phyloP scores from a whole-genome alignment of 2,113 vertebrate genomes.

The Macquaria ambigua region DNA sequence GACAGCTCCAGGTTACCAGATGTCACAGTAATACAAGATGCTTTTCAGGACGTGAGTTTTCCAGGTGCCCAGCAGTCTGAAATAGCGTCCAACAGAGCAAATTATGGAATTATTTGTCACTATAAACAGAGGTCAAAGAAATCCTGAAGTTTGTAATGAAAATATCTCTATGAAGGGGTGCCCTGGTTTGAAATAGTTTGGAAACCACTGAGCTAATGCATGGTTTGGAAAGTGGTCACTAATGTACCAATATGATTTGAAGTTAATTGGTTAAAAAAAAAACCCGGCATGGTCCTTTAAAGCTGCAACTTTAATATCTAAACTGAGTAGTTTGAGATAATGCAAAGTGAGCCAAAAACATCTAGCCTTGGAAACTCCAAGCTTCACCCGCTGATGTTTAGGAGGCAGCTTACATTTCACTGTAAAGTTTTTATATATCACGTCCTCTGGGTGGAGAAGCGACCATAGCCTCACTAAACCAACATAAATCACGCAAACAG shows the following conservation, averaged over 20 bases:
- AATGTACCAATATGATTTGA: neutral
- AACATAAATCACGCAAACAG: constrained; percentile 33
- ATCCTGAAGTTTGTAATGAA: neutral
- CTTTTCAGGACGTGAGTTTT: neutral
- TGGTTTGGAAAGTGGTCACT: neutral
- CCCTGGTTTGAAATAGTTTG: neutral
- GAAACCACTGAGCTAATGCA: neutral
- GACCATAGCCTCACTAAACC: constrained; percentile 4
- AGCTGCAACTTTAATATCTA: constrained; percentile 2
- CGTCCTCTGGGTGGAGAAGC: constrained; percentile 25
- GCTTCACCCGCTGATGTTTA: constrained; percentile 15
- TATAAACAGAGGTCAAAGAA: neutral
- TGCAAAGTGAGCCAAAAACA: constrained; percentile 27
- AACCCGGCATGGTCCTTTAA: neutral
- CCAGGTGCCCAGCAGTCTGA: neutral
- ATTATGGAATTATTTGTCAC: neutral
- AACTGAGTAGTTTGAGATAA: neutral
- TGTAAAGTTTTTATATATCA: constrained; percentile 34
- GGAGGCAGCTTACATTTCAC: constrained; percentile 44
- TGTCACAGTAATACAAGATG: neutral
- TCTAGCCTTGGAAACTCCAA: neutral
- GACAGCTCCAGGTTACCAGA: neutral
- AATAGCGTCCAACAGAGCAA: neutral
- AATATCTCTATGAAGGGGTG: neutral
- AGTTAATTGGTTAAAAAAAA: neutral